A percentile compares a stretch with the other conserved stretches of the same genome.
These are phyloP conservation scores for Sebastiscus albofasciatus DNA, from an alignment of 2,797 vertebrate genomes.

Conservation along the genomic window DNA sequence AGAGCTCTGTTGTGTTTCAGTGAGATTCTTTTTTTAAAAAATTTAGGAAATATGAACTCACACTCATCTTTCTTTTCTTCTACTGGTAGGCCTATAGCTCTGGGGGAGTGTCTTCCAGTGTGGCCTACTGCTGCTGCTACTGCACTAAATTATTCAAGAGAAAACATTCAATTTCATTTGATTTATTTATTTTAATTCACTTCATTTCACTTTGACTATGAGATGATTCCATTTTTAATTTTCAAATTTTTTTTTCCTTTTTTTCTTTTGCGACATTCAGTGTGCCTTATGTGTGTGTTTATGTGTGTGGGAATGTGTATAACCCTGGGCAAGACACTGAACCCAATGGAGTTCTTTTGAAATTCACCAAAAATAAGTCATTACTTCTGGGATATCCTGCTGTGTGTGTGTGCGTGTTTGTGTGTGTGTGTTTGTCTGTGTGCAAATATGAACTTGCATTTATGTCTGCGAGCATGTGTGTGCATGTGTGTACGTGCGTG, in stretches of 20 bases:
- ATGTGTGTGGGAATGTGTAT: neutral
- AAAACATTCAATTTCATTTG: neutral
- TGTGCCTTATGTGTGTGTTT: neutral
- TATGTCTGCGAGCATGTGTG: neutral
- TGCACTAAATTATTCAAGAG: conserved; percentile 15
- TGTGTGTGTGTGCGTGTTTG: conserved; percentile 1
- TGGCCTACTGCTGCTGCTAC: neutral
- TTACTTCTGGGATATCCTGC: conserved; percentile 16
- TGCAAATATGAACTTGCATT: neutral
- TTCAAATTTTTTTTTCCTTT: neutral
- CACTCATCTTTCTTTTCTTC: neutral
- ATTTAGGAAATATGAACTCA: neutral
- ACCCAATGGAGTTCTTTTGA: conserved; percentile 43
- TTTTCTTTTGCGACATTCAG: neutral
- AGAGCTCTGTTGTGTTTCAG: neutral
- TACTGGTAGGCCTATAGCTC: neutral
- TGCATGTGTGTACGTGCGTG: neutral
- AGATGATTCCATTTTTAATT: conserved; percentile 15
- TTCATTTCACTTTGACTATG: conserved; percentile 21
- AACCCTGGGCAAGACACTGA: conserved; percentile 6
- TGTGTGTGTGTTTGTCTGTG: neutral
- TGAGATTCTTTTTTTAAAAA: neutral
- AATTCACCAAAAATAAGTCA: conserved; percentile 45
- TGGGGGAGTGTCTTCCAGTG: neutral
- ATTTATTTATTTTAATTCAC: conserved; percentile 17